Conservation (phyloP, 2,797 vertebrate genomes). For the Clarias laeviceps region DNA sequence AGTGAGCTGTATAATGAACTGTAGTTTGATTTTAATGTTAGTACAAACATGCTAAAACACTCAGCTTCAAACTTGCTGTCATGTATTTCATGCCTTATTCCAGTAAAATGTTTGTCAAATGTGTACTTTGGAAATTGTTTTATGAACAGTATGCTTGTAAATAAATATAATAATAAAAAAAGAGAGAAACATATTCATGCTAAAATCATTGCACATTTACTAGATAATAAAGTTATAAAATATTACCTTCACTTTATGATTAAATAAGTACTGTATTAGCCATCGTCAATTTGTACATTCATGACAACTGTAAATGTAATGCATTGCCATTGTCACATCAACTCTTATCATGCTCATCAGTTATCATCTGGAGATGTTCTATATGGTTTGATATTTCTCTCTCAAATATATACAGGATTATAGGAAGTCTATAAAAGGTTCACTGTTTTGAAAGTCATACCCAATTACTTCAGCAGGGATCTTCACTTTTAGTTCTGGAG, state of each 20-base stretch:
- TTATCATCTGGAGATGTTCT: background rate
- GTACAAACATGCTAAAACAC: background rate
- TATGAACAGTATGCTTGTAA: background rate
- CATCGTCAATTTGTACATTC: background rate
- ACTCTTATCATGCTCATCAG: background rate
- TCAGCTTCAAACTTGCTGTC: background rate
- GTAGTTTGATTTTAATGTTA: background rate
- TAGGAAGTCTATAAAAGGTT: background rate
- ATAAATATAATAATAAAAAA: background rate
- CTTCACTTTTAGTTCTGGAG: too few species aligned
- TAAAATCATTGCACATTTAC: background rate
- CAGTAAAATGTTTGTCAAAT: constrained; percentile 14
- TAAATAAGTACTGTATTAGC: background rate
- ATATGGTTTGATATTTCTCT: background rate
- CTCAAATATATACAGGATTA: background rate
- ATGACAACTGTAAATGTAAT: too few species aligned
- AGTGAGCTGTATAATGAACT: background rate
- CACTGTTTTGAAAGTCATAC: background rate
- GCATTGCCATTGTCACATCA: background rate
- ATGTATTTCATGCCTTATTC: constrained; percentile 2
- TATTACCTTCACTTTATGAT: background rate
- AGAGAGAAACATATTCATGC: background rate
- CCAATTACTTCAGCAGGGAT: background rate
- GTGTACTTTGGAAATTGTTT: background rate
- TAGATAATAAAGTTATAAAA: background rate